Evolutionary conservation across 2,797 vertebrate genomes (phyloP), one percentile per base, ranked within the genome.

Genomic region (Pantherophis vulpinus): DNA sequence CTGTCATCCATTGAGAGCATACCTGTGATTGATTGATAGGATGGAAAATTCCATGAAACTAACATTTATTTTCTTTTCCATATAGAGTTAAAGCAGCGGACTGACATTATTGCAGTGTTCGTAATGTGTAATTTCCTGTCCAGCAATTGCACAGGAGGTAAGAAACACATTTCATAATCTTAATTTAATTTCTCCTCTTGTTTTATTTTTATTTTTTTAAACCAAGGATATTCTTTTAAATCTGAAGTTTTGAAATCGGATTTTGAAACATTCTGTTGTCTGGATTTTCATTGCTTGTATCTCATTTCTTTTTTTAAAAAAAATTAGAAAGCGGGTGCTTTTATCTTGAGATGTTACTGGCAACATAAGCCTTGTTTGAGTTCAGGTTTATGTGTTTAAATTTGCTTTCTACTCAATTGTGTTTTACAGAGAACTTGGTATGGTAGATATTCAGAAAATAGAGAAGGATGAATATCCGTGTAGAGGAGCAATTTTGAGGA

Each of bases 71-170:
- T 61, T 20, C 1, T 90, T 94, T 93, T 23, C 88, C 91, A 18
- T 66, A 55, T 47, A 92, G 91, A 56, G 89, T 88, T 88, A 58
- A 95, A 60, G 27, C 92, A 37, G 47, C 0, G 89, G 93, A 8
- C 70, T 91, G 89, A 94, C 20, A 94, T 55, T 70, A 10, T 86
- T 90, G 87, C 12, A 54, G 59, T 56, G 61, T 42, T 58, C 2
- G 2, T 56, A 32, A 47, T 60, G 14, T 4, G 5, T 37, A 74
- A 74, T n/a, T 89, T 74, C n/a, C 60, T 83, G 89, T 63, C 25
- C 58, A 79, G 58, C 8, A 59, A 91, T 94, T 59, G 56, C 87
- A 29, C 70, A 51, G 47, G 92, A 95, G 87, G 90, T 96, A 96
- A 95, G 83, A 23, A 42, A 25, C 11, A 94, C 13, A 37, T 54